Conservation (phyloP, 2,888 invertebrate species). For the Drosophila anomelani region DNA sequence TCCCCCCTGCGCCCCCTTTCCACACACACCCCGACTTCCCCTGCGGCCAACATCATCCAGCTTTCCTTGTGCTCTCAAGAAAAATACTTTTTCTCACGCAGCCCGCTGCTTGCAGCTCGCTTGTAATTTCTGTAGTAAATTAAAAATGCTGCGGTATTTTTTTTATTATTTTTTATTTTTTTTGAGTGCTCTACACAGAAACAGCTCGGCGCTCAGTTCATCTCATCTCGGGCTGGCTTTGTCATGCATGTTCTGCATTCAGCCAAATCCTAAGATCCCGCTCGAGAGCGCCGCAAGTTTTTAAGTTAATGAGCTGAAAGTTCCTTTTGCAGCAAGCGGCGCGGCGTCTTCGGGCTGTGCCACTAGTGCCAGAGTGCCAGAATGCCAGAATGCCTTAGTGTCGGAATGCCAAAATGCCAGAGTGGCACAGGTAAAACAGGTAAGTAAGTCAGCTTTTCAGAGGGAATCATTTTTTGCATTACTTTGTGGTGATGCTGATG, state of each 20-base stretch:
- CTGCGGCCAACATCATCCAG: conserved; percentile 6
- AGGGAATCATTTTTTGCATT: conserved; percentile 29
- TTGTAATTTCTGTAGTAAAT: conserved; percentile 76
- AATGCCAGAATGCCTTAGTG: conserved; percentile 9
- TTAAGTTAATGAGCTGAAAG: conserved; percentile 65
- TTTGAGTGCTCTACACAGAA: conserved; percentile 53
- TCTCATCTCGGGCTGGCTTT: conserved; percentile 46
- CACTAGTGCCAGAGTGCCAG: conserved; percentile 16
- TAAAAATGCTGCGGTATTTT: conserved; percentile 73
- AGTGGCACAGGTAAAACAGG: conserved; percentile 12
- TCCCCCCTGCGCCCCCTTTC: conserved; percentile 15
- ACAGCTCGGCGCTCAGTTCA: conserved; percentile 42
- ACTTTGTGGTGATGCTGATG: conserved; percentile 8
- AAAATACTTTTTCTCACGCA: conserved; percentile 60
- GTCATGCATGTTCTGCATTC: conserved; percentile 55
- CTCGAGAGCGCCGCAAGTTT: conserved; percentile 62
- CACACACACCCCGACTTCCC: conserved; percentile 5
- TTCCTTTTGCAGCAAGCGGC: conserved; percentile 36
- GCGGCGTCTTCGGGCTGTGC: conserved; percentile 26
- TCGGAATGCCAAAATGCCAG: conserved; percentile 12
- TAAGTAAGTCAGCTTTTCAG: conserved; percentile 22
- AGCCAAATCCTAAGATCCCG: conserved; percentile 33
- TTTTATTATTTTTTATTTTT: conserved; percentile 45
- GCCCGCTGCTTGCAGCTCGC: conserved; percentile 17
- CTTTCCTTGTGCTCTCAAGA: conserved; percentile 57